Evolutionary conservation across 2,888 invertebrate genomes (phyloP), one percentile per base, ranked within the genome.

Genomic region (Eristalis arbustorum): DNA sequence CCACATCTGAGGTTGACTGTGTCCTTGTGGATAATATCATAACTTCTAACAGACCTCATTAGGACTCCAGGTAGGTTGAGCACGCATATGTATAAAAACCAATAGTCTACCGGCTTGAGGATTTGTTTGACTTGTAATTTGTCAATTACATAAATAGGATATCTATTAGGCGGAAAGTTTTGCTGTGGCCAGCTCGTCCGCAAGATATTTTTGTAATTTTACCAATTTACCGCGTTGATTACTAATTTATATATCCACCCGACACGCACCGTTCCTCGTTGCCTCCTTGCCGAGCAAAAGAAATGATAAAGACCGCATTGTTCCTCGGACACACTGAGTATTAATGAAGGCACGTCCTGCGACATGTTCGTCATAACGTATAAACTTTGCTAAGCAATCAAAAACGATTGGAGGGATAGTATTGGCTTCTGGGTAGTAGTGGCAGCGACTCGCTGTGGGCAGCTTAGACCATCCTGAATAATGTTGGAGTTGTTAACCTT

Each of bases 321-420:
- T 87, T 83, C 83, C 78, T 71, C 78, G 82, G 37, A 49, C 49
- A 83, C 87, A 83, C 78, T 78, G 78, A 78, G 75, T 75, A 87
- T 87, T 87, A 87, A 87, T 87, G 87, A 87, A 83, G 75, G 83
- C 87, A 87, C 87, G 87, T 87, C 78, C 67, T 79, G 78, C 87
- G 71, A 83, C 74, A 87, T 83, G 83, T 87, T 74, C 87, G 75
- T 79, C 83, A 87, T 83, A 87, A 79, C 83, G 82, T 87, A 77
- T 78, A 79, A 87, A 87, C 78, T 79, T 82, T 83, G 75, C 78
- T 79, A 67, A 78, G 87, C 87, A 87, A 87, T 87, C 87, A 87
- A 84, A n/a, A 83, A 72, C 82, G 72, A 78, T 84, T 79, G 75
- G 79, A 64, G 49, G 63, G 49, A 72, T 72, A 76, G 71, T 72